Conservation (phyloP, 2,113 vertebrate species). For the Passer montanus region DNA sequence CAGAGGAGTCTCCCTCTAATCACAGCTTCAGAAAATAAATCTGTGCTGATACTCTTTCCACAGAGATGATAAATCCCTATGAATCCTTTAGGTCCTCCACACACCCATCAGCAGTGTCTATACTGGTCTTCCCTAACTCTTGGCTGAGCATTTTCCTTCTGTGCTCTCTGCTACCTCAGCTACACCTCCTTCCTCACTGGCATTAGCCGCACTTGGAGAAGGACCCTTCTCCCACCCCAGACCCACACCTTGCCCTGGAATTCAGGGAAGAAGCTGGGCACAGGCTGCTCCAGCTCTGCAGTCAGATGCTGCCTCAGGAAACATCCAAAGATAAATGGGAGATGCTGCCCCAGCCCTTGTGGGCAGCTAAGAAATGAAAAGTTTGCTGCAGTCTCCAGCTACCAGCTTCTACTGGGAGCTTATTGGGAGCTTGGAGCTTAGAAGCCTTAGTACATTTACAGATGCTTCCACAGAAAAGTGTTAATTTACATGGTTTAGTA, state of each 20-base stretch:
- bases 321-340: not conserved
- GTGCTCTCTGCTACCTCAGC: not conserved
- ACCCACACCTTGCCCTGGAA: not conserved
- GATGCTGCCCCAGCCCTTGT: not conserved
- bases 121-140: not conserved
- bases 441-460: not conserved
- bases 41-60: conserved; percentile 3
- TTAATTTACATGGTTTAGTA: not conserved
- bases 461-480: not conserved
- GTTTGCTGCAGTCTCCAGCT: not conserved
- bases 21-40: conserved; percentile 11
- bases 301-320: not conserved
- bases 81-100: too few relatives aligned
- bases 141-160: not conserved
- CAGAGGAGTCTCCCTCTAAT: not conserved
- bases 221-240: not conserved
- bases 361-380: not conserved
- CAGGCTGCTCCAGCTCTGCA: not conserved
- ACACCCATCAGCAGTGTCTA: not conserved
- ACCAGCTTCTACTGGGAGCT: not conserved
- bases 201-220: not conserved
- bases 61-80: not conserved
- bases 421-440: not conserved
- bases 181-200: not conserved
- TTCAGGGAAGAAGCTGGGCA: not conserved